These are phyloP conservation scores for Phyllostomus hastatus DNA, from an alignment of 2,113 vertebrate species.

Conservation along the genomic window DNA sequence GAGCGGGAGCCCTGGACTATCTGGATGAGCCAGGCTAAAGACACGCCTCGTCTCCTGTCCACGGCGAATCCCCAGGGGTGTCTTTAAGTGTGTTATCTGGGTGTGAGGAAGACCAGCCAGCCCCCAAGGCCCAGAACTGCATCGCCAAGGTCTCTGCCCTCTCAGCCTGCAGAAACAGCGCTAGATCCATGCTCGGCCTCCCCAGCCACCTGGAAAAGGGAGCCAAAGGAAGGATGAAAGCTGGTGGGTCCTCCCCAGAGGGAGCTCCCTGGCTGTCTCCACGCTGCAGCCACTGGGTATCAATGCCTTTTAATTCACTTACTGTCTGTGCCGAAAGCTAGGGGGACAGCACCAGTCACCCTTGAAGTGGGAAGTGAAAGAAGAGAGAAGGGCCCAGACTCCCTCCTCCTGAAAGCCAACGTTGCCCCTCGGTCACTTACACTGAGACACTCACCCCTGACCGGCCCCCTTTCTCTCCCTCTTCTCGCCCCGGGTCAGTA, in stretches of 20 bases:
- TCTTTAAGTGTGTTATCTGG: not conserved
- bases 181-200: not conserved
- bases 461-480: no score
- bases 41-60: not conserved
- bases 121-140: not conserved
- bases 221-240: not conserved
- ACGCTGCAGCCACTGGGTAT: not conserved
- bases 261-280: not conserved
- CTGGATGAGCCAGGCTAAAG: not conserved
- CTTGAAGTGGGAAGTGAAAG: not conserved
- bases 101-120: not conserved
- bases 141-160: not conserved
- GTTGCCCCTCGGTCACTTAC: not conserved
- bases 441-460: accelerated
- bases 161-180: not conserved
- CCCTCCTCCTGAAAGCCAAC: not conserved
- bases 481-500: not conserved
- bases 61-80: not conserved
- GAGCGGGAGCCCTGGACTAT: accelerated
- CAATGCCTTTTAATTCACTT: not conserved
- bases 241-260: not conserved
- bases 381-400: not conserved
- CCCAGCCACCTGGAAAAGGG: not conserved
- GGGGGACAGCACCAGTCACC: not conserved
- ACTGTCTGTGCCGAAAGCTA: not conserved